Evolutionary conservation across 2,797 vertebrate species (phyloP).

Genomic region (Bradypus variegatus): DNA sequence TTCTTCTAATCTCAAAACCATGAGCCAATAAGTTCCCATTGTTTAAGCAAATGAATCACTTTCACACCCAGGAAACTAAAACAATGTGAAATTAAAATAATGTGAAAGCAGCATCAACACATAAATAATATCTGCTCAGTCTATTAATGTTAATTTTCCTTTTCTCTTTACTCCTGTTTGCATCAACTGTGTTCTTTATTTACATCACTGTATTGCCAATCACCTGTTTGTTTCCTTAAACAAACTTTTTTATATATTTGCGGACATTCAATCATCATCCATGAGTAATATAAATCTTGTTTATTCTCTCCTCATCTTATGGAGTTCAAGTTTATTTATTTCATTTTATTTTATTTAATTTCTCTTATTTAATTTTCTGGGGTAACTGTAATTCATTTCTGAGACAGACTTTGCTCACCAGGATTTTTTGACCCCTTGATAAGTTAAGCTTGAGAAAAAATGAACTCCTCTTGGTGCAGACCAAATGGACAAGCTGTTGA

Average conservation of each 20-base stretch:
- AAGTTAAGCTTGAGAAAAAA: not conserved
- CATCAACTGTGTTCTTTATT: not conserved
- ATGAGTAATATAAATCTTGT: not conserved
- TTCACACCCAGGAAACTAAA: too few species aligned
- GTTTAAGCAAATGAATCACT: too few species aligned
- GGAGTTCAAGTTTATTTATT: not conserved
- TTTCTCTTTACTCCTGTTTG: not conserved
- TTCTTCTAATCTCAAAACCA: too few species aligned
- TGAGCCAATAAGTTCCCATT: too few species aligned
- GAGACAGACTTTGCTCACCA: rapidly evolving
- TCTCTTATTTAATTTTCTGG: not conserved
- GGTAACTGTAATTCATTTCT: not conserved
- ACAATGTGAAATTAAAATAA: too few species aligned
- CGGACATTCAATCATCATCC: not conserved
- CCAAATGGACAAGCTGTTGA: not conserved
- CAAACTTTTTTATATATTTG: not conserved
- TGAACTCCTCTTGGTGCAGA: not conserved
- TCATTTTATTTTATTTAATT: not conserved
- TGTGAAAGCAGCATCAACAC: not conserved
- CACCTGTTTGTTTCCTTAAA: not conserved
- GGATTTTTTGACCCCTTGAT: not conserved
- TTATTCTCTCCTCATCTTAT: not conserved
- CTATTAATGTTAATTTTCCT: not conserved
- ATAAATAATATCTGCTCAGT: not conserved
- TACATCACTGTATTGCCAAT: not conserved